A percentile compares a stretch with the other conserved stretches of the same genome.
phyloP scores from a whole-genome alignment of 1,140 invertebrate genomes.

The Drosophila takahashii region DNA sequence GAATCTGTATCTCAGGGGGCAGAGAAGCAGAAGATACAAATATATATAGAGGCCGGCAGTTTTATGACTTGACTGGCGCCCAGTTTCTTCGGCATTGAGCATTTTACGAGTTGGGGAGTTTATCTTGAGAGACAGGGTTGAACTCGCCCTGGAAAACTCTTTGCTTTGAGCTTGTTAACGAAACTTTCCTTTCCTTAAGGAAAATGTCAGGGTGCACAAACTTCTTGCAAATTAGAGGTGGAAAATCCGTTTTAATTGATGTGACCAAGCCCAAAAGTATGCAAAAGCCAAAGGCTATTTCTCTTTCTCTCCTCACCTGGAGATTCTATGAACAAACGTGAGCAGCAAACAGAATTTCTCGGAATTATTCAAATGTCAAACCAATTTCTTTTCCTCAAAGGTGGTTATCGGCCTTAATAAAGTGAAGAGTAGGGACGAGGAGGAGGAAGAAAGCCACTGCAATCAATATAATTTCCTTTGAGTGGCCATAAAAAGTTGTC shows the following conservation, averaged over 20 bases:
- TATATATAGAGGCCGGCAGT: constrained; percentile 35
- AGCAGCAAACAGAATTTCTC: constrained; percentile 33
- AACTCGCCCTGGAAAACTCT: constrained; percentile 12
- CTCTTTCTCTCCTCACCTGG: background rate
- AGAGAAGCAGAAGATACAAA: constrained; percentile 30
- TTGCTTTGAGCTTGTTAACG: constrained; percentile 49
- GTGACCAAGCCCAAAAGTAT: constrained; percentile 47
- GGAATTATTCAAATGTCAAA: constrained; percentile 46
- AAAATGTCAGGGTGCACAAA: constrained; percentile 28
- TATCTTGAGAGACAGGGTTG: constrained; percentile 16
- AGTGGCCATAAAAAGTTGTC: constrained; percentile 27
- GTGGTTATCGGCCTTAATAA: constrained; percentile 16
- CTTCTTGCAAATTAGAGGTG: constrained; percentile 56
- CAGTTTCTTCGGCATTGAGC: constrained; percentile 57
- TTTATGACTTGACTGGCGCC: constrained; percentile 68
- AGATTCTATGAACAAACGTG: constrained; percentile 24
- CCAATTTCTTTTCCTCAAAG: constrained; percentile 28
- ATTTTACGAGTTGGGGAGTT: constrained; percentile 48
- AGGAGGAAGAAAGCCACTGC: background rate
- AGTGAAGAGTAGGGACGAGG: background rate
- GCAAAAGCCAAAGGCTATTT: constrained; percentile 12
- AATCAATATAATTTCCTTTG: constrained; percentile 44
- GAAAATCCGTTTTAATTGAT: constrained; percentile 63
- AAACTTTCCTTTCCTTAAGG: constrained; percentile 33
- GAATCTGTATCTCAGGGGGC: constrained; percentile 9